Evolutionary conservation across 2,888 invertebrate species (phyloP).

Genomic region (Dicroscelio sp.): DNA sequence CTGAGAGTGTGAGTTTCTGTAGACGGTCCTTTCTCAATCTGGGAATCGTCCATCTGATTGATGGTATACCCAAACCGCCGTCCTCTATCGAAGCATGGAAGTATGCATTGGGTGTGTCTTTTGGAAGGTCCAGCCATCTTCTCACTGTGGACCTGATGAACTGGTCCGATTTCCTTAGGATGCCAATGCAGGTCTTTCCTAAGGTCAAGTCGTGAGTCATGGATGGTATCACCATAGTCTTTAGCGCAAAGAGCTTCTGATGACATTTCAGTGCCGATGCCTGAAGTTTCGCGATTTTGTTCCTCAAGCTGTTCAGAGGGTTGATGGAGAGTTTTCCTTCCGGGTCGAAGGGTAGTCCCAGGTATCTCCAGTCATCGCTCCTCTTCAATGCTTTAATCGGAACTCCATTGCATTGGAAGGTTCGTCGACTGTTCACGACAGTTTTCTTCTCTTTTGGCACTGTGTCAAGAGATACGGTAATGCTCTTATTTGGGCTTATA

Average conservation of each 20-base stretch:
- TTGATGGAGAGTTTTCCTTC: constrained; percentile 21
- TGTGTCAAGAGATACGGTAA: constrained; percentile 84
- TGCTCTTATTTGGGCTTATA: constrained; percentile 86
- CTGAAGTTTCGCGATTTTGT: constrained; percentile 73
- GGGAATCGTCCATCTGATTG: constrained; percentile 62
- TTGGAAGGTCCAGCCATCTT: constrained; percentile 88
- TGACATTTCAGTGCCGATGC: constrained; percentile 89
- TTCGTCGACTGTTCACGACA: constrained; percentile 22
- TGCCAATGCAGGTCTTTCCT: background rate
- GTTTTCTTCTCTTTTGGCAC: constrained; percentile 82
- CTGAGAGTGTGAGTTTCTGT: background rate
- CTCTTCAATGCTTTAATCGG: constrained; percentile 83
- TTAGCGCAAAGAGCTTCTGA: constrained; percentile 89
- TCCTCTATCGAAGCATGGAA: constrained; percentile 86
- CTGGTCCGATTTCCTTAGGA: background rate
- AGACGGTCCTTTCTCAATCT: constrained; percentile 48
- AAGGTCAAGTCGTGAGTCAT: background rate
- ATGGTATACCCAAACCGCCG: constrained; percentile 85
- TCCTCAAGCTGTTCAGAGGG: background rate
- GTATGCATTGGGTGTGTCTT: constrained; percentile 87
- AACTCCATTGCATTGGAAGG: constrained; percentile 2
- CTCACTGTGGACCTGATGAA: constrained; percentile 87
- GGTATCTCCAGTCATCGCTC: constrained; percentile 67
- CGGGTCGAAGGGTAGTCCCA: constrained; percentile 65
- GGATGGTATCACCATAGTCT: constrained; percentile 86